Evolutionary conservation across 1,140 invertebrate species (phyloP), one percentile per base, ranked within the genome.

Genomic region (Danaus plexippus): DNA sequence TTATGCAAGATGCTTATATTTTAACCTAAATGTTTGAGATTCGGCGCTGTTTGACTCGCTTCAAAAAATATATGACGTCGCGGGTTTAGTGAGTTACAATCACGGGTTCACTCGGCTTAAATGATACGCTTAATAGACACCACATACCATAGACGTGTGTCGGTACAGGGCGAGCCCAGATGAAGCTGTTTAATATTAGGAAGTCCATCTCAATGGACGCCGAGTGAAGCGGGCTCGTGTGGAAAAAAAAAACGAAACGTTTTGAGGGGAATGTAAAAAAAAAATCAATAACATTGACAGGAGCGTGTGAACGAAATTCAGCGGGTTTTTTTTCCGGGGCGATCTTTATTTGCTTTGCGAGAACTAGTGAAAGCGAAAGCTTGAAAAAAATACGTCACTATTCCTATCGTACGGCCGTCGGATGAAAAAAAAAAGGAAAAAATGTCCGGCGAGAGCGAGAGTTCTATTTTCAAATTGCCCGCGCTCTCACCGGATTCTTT

Each of bases 1-100:
- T 85, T 85, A 85, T 85, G 82, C 82, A 85, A 83, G 80, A 82
- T 78, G 75, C 74, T 85, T 84, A 83, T 85, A 84, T 85, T 85
- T 85, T 82, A 85, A 84, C 80, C 82, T 84, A 85, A 85, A 84
- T 84, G 82, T 80, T 73, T 72, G 69, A 71, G 69, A 73, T 72
- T 71, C 64, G 42, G 71, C 64, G 63, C 59, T 64, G 63, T 63
- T 64, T 63, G 63, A 75, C 66, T 73, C 71, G 64, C 64, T 15
- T 3, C 15, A 1, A 15, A 15, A 15, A 15, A 15, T 15, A 15
- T 15, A 15, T 15, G 15, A 15, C 15, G 15, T 15, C 15, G 15
- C 15, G 15, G 15, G 15, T 3, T 15, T 15, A 15, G 15, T 15
- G 15, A 15, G 15, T 15, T 15, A 15, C 15, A 15, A 15, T 15